phyloP scores from a whole-genome alignment of 2,113 vertebrate genomes.

The Quiscalus mexicanus region DNA sequence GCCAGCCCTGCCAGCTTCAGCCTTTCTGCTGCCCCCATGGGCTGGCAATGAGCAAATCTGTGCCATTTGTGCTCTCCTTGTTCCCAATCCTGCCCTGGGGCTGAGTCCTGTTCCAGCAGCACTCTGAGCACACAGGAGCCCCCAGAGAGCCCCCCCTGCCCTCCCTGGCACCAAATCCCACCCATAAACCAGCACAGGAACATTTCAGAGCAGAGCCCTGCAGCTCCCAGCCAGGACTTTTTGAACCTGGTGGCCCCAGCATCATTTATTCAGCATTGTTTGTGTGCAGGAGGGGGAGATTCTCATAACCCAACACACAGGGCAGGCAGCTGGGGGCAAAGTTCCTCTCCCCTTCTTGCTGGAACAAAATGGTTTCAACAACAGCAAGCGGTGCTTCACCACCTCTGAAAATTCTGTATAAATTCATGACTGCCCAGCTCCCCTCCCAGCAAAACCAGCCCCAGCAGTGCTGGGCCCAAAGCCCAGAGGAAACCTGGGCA shows the following conservation, averaged over 20 bases:
- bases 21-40: not conserved
- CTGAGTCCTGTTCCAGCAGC: not conserved
- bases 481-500: not conserved
- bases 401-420: not conserved
- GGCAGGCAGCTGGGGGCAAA: not conserved
- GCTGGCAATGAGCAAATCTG: not conserved
- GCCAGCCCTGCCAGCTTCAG: not conserved
- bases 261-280: not conserved
- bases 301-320: not conserved
- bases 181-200: not conserved
- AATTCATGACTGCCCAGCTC: accelerated
- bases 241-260: not conserved
- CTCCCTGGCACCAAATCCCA: not conserved
- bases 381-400: not conserved
- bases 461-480: not conserved
- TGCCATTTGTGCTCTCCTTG: not conserved
- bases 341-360: not conserved
- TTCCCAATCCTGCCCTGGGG: accelerated
- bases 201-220: not conserved
- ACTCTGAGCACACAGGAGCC: not conserved
- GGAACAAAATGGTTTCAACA: not conserved
- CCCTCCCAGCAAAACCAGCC: not conserved
- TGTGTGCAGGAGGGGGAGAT: not conserved
- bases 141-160: not conserved
- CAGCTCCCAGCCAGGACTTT: not conserved